Evolutionary conservation across 1,140 invertebrate genomes (phyloP), one percentile per base, ranked within the genome.

Genomic region (Cardiocondyla obscurior): DNA sequence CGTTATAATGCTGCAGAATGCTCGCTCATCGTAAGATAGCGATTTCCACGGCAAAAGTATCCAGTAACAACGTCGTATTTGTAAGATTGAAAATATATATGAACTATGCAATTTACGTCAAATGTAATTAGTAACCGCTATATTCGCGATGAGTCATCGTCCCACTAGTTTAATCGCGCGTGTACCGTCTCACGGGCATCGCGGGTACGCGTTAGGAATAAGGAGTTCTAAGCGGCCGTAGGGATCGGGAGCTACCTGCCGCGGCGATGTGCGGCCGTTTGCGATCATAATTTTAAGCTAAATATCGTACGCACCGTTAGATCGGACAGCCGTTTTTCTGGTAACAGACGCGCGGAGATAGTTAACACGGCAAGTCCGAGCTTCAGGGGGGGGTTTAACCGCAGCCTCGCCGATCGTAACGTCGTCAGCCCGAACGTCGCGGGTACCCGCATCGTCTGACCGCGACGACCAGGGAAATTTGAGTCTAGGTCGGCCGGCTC

Each of bases 11-110:
- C 14, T 36, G 16, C 2, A 28, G 33, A 22, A 67, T 36, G 44
- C 19, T 60, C 30, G 12, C 42, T 25, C 39, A 42, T 60, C 28
- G 19, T n/a, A 33, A 51, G 46, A 79, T 79, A 53, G 30, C 44
- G 60, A 53, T 67, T 51, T 22, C 60, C 12, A n/a, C 6, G 46
- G 33, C 60, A 10, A 28, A 33, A 28, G 36, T 53, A 79, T 67
- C 36, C 62, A 28, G 46, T 53, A 79, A 79, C 74, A 69, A 30
- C 62, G 36, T 44, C 62, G 74, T 67, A 67, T 6, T 53, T n/a
- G 62, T 33, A 53, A 79, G 62, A 79, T 79, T 79, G 74, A 69
- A 67, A 69, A 79, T 55, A 79, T 46, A 53, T 51, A 53, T 42
- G 39, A 69, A 69, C 46, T 62, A 16, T 79, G 33, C 39, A 67